A percentile compares a stretch with the other conserved stretches of the same genome.
Evolutionary conservation across 2,113 vertebrate genomes (phyloP).

Genomic region (Myotis davidii): DNA sequence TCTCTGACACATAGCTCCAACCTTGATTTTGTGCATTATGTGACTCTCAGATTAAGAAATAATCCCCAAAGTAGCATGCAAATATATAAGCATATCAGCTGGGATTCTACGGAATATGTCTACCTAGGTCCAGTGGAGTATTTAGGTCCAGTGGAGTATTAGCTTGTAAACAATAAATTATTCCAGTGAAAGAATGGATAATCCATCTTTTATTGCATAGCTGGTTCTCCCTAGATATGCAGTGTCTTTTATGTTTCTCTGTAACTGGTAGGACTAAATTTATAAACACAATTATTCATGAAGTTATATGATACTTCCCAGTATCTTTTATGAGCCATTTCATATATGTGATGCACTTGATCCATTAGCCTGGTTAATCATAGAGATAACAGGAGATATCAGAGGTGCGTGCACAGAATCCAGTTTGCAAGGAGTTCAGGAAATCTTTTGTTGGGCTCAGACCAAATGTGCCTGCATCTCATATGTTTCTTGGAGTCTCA

Average conservation of each 20-base stretch:
- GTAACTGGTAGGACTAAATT: conserved; percentile 45
- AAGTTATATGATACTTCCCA: conserved; percentile 14
- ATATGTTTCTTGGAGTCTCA: conserved; percentile 36
- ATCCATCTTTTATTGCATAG: neutral
- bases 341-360: conserved; percentile 61
- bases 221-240: neutral
- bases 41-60: neutral
- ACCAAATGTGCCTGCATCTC: conserved; percentile 52
- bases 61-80: neutral
- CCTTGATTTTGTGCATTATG: neutral
- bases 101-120: neutral
- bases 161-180: conserved; percentile 42
- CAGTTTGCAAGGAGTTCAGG: conserved; percentile 2
- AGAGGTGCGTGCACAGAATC: neutral
- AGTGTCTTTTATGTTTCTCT: conserved; percentile 23
- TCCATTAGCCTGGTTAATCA: conserved; percentile 70
- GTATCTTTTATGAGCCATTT: conserved; percentile 66
- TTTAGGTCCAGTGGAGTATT: neutral
- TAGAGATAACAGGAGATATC: conserved; percentile 51
- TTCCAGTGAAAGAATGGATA: conserved; percentile 62
- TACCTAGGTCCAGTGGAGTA: conserved; percentile 3
- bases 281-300: conserved; percentile 57
- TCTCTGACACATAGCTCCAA: neutral
- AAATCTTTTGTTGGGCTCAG: conserved; percentile 40
- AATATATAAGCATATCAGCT: neutral